These are phyloP conservation scores for Chaetorhynchus papuensis DNA, from an alignment of 2,113 vertebrate genomes.

Conservation along the genomic window DNA sequence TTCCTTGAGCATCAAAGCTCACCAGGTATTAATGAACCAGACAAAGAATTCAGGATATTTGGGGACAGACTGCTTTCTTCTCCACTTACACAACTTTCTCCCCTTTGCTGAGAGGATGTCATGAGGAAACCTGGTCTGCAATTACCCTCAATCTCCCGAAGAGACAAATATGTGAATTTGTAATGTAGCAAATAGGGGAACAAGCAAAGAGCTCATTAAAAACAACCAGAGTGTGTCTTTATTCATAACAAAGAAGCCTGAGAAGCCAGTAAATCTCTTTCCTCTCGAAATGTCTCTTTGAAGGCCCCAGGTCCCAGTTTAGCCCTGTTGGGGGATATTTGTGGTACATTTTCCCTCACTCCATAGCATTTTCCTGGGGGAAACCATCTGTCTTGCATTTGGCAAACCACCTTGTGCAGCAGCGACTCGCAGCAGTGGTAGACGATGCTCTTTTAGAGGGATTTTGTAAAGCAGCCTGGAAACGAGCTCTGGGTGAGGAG, in stretches of 20 bases:
- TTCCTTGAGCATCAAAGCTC: conserved; percentile 17
- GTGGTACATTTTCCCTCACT: neutral
- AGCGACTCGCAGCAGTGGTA: rapidly evolving
- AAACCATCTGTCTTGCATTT: neutral
- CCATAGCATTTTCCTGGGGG: neutral
- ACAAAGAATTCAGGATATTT: neutral
- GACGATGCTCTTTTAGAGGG: neutral
- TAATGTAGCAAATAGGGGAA: neutral
- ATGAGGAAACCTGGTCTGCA: neutral
- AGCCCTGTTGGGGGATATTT: neutral
- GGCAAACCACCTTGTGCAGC: neutral
- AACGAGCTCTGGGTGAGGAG: neutral
- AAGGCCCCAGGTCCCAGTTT: neutral
- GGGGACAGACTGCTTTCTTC: neutral
- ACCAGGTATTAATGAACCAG: neutral
- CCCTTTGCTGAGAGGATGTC: neutral
- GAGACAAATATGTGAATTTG: neutral
- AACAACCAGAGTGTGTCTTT: neutral
- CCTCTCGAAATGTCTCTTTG: neutral
- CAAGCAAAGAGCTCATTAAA: neutral
- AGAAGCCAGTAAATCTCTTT: neutral
- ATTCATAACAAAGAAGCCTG: neutral
- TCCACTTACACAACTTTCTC: neutral
- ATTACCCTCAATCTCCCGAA: neutral
- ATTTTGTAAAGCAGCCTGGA: neutral